Evolutionary conservation across 1,140 invertebrate genomes (phyloP).

Genomic region (Argopecten irradians): DNA sequence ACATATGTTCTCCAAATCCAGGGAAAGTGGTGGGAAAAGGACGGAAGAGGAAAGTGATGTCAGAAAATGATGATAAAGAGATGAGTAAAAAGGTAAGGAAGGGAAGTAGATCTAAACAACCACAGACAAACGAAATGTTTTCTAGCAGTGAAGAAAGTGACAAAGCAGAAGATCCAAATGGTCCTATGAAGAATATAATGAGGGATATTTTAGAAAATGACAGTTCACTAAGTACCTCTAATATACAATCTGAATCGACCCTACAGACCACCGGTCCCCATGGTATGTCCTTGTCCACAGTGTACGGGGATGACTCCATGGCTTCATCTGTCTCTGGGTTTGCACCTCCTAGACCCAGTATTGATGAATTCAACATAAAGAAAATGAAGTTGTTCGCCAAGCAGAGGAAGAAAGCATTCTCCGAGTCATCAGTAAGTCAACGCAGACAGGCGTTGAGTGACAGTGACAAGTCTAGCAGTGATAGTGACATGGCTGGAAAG

Average conservation of each 20-base stretch:
- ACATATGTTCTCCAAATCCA: constrained; percentile 31
- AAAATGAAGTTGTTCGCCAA: constrained; percentile 29
- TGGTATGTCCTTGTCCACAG: constrained; percentile 63
- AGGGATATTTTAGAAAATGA: constrained; percentile 17
- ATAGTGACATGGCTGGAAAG: constrained; percentile 19
- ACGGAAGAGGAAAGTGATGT: background rate
- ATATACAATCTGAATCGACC: constrained; percentile 1
- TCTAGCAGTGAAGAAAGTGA: background rate
- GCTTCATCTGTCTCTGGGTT: constrained; percentile 9
- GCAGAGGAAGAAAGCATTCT: constrained; percentile 19
- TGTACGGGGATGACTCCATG: constrained; percentile 52
- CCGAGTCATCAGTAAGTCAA: constrained; percentile 25
- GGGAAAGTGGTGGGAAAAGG: background rate
- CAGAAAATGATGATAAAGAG: background rate
- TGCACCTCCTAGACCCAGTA: constrained; percentile 55
- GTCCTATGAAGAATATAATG: background rate
- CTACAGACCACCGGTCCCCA: constrained; percentile 42
- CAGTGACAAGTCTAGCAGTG: constrained; percentile 44
- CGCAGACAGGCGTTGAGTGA: background rate
- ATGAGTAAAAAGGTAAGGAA: background rate
- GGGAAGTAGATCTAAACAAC: background rate
- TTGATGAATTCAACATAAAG: constrained; percentile 62
- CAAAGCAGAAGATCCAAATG: background rate
- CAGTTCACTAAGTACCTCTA: background rate
- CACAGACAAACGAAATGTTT: background rate